Evolutionary conservation across 2,113 vertebrate species (phyloP).

Genomic region (Hiodon tergisus): DNA sequence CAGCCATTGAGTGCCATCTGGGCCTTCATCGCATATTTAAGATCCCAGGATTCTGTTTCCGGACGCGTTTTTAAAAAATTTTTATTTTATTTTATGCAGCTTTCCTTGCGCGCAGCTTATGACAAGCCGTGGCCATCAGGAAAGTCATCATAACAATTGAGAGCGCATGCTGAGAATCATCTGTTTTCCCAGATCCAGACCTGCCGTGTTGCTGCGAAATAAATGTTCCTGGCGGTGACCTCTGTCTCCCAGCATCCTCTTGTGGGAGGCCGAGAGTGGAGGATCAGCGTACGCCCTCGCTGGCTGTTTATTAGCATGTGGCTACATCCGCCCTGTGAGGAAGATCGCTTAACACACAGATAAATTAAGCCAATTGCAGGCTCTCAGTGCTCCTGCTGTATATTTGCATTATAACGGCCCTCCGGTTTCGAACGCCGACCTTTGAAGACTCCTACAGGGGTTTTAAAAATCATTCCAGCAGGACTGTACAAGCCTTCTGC

Average conservation of each 20-base stretch:
- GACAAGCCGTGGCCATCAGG: too few species aligned
- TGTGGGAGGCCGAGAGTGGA: conserved; percentile 19
- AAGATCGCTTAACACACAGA: conserved; percentile 10
- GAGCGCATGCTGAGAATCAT: conserved; percentile 26
- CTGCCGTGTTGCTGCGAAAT: conserved; percentile 23
- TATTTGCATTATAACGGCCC: conserved; percentile 25
- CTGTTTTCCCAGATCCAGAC: conserved; percentile 40
- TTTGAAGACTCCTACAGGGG: conserved; percentile 17
- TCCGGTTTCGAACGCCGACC: conserved; percentile 14
- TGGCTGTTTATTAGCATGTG: conserved; percentile 19
- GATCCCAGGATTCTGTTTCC: too few species aligned
- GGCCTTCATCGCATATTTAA: too few species aligned
- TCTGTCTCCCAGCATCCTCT: conserved; percentile 35
- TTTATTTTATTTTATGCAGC: too few species aligned
- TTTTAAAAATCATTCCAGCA: conserved; percentile 44
- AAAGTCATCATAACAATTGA: not conserved
- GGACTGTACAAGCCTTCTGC: conserved; percentile 19
- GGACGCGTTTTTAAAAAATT: too few species aligned
- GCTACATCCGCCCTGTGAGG: conserved; percentile 18
- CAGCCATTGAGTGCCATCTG: too few species aligned
- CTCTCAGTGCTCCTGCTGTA: not conserved
- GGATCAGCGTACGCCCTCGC: not conserved
- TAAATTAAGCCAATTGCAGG: conserved; percentile 21
- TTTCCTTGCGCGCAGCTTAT: too few species aligned
- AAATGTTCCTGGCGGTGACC: conserved; percentile 26